Evolutionary conservation across 2,113 vertebrate species (phyloP), one percentile per base, ranked within the genome.

Genomic region (Siniperca knerii): DNA sequence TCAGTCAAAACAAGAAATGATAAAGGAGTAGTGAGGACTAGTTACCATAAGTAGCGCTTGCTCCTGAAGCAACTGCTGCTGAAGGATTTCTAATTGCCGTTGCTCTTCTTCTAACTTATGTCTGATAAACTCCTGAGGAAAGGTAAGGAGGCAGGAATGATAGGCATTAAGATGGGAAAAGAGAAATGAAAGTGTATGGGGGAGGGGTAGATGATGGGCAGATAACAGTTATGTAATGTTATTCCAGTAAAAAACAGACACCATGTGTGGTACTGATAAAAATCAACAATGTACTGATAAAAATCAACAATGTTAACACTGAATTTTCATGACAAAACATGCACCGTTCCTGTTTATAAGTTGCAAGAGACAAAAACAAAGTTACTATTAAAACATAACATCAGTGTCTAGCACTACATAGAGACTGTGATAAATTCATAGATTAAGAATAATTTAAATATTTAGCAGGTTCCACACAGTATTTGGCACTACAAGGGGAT

Each of bases 51-150:
- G 97, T 84, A 98, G 94, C 42, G 97, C 97, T 93, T 98, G 97
- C 94, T 98, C 97, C 96, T 98, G 97, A 88, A 98, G 97, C 92
- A 98, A 91, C 96, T 98, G 97, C 95, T 98, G 97, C 94, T 98
- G 97, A 67, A 98, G 97, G 88, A 98, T 97, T 94, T 98, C 97
- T 94, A 98, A 96, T 93, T 98, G 97, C 67, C 97, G 95, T 95
- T 98, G 97, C 93, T 98, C 97, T 88, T 98, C 97, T 92, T 98
- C 97, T 94, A 98, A 96, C 95, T 97, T 97, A 91, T 98, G 97
- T 92, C 97, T 97, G 87, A 98, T 98, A 95, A 97, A 98, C 87
- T 98, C 97, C 97, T 98, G 94, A 83, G 89, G 81, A 93, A 58
- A 89, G 83, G 83, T 68, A 64, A 89, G 82, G 87, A 89, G 77